phyloP scores from a whole-genome alignment of 2,797 vertebrate species.

The Mastacembelus armatus region DNA sequence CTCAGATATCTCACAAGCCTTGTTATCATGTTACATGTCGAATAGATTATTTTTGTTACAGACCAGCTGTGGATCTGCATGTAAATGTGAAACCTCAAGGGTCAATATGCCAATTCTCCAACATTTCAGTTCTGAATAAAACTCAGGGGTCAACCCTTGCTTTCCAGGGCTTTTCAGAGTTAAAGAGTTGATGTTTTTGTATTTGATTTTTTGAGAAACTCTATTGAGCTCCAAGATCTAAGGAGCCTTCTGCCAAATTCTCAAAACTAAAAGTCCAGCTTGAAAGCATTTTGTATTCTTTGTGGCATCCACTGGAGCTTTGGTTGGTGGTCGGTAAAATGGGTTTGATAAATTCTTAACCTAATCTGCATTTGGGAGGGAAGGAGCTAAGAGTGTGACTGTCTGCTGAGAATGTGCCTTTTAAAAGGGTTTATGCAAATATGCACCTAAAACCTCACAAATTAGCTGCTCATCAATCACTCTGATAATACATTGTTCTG shows the following conservation, averaged over 20 bases:
- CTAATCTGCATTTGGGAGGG: slow-evolving; percentile 55
- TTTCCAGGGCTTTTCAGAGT: slow-evolving; percentile 38
- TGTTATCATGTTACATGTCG: slow-evolving; percentile 66
- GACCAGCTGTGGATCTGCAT: slow-evolving; percentile 75
- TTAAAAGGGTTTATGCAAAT: slow-evolving; percentile 69
- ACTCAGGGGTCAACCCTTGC: slow-evolving; percentile 40
- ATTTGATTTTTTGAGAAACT: slow-evolving; percentile 52
- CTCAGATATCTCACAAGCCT: slow-evolving; percentile 57
- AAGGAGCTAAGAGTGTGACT: slow-evolving; percentile 42
- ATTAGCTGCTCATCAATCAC: slow-evolving; percentile 72
- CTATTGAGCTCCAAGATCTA: slow-evolving; percentile 39
- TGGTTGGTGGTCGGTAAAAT: slow-evolving; percentile 39
- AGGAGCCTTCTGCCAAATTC: slow-evolving; percentile 54
- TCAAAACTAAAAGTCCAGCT: slow-evolving; percentile 52
- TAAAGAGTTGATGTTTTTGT: slow-evolving; percentile 60
- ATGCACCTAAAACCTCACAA: slow-evolving; percentile 56
- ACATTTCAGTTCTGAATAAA: slow-evolving; percentile 70
- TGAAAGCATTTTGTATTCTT: slow-evolving; percentile 53
- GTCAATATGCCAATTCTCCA: slow-evolving; percentile 59
- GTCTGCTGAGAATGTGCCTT: slow-evolving; percentile 60
- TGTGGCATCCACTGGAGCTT: slow-evolving; percentile 37
- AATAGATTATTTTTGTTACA: slow-evolving; percentile 67
- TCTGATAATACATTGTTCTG: slow-evolving; percentile 50
- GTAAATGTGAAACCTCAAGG: slow-evolving; percentile 70
- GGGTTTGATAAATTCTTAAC: slow-evolving; percentile 61